Percentiles rank a stretch among this genome's conserved stretches.
Evolutionary conservation across 2,113 vertebrate genomes (phyloP).

Genomic region (Ibidorhyncha struthersii): DNA sequence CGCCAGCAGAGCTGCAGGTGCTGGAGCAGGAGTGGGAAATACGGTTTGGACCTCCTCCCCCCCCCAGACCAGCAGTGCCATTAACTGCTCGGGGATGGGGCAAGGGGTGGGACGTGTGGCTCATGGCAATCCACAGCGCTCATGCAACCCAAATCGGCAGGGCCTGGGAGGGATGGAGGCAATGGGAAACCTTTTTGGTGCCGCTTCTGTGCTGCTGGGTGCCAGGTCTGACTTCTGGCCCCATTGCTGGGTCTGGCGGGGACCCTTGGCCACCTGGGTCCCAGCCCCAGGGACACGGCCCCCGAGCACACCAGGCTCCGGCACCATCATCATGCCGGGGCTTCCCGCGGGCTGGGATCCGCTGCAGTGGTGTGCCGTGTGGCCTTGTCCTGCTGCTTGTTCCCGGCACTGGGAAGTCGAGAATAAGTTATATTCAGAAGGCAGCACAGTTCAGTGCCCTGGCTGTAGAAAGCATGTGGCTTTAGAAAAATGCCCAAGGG

Average conservation of each 20-base stretch:
- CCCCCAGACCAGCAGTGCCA: background rate
- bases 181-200: background rate
- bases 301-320: fast-evolving
- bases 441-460: background rate
- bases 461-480: background rate
- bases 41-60: background rate
- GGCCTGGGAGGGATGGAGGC: background rate
- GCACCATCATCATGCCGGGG: background rate
- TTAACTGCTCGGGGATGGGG: background rate
- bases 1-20: background rate
- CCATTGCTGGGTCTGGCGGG: fast-evolving
- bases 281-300: background rate
- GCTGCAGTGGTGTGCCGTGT: fast-evolving
- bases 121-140: background rate
- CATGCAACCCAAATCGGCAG: background rate
- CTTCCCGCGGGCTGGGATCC: background rate
- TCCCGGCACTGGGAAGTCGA: fast-evolving
- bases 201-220: background rate
- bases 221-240: background rate
- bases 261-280: background rate
- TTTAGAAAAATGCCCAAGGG: background rate
- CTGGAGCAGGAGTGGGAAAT: background rate
- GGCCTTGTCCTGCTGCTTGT: background rate
- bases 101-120: background rate
- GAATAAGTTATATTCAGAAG: background rate